These are phyloP conservation scores for Tenthredo mesomela DNA, from an alignment of 2,888 invertebrate genomes.

Conservation along the genomic window DNA sequence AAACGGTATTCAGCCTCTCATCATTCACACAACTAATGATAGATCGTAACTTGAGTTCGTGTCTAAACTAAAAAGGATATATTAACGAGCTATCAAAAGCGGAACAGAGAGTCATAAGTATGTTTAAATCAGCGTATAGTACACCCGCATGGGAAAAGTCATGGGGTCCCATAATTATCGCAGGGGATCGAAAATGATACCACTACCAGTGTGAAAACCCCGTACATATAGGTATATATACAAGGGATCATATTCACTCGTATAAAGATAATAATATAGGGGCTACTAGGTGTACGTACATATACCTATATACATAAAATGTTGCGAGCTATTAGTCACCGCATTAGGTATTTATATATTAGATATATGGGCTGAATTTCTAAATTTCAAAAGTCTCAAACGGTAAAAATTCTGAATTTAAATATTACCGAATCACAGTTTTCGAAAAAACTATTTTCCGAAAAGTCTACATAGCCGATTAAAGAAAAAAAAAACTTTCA, in stretches of 20 bases:
- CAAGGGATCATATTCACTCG: slow-evolving; percentile 20
- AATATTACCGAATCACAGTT: no score
- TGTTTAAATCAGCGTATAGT: slow-evolving; percentile 60
- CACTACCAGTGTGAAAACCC: neutral
- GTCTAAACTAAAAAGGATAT: slow-evolving; percentile 25
- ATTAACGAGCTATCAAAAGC: slow-evolving; percentile 3
- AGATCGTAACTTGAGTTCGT: neutral
- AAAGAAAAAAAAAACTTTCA: no score
- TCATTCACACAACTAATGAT: neutral
- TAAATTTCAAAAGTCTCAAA: no score
- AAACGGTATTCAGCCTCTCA: neutral
- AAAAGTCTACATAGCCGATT: no score
- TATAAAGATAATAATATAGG: neutral
- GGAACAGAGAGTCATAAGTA: slow-evolving; percentile 46
- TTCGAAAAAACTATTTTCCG: no score
- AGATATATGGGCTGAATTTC: neutral
- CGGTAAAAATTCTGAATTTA: no score
- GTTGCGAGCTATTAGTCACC: neutral
- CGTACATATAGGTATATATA: neutral
- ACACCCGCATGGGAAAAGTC: slow-evolving; percentile 61
- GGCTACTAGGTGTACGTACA: neutral
- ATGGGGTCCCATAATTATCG: slow-evolving; percentile 54
- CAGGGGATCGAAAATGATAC: slow-evolving; percentile 21
- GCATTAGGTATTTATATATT: no score
- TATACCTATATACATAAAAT: neutral